Evolutionary conservation across 1,140 invertebrate species (phyloP).

Genomic region (Telenomus remus): DNA sequence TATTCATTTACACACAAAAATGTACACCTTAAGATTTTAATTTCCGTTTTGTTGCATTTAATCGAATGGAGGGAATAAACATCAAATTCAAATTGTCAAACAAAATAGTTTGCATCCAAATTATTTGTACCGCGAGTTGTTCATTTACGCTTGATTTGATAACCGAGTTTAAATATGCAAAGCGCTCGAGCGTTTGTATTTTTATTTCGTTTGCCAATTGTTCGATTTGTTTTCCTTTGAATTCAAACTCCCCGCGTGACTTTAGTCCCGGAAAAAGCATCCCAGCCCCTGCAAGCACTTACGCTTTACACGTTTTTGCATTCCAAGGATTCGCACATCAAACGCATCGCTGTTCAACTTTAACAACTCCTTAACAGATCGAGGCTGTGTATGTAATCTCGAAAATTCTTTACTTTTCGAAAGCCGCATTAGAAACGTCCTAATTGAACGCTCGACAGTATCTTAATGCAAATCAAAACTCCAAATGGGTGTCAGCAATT

Average conservation of each 20-base stretch:
- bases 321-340: constrained; percentile 10
- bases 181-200: background rate
- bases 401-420: background rate
- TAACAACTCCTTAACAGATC: constrained; percentile 8
- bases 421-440: no score
- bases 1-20: no score
- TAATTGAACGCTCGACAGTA: no score
- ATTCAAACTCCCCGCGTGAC: constrained; percentile 12
- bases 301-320: constrained; percentile 24
- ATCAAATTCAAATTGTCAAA: no score
- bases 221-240: constrained; percentile 2
- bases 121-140: background rate
- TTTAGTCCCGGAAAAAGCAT: constrained; percentile 3
- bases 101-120: no score
- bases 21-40: no score
- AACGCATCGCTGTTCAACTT: constrained; percentile 6
- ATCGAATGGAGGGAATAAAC: no score
- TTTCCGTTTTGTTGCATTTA: no score
- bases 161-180: background rate
- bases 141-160: background rate
- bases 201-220: background rate
- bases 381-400: background rate
- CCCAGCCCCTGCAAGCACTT: background rate
- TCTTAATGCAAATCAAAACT: no score
- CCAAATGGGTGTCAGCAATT: no score